phyloP scores from a whole-genome alignment of 1,140 invertebrate genomes.

The Rhopalosiphum padi region DNA sequence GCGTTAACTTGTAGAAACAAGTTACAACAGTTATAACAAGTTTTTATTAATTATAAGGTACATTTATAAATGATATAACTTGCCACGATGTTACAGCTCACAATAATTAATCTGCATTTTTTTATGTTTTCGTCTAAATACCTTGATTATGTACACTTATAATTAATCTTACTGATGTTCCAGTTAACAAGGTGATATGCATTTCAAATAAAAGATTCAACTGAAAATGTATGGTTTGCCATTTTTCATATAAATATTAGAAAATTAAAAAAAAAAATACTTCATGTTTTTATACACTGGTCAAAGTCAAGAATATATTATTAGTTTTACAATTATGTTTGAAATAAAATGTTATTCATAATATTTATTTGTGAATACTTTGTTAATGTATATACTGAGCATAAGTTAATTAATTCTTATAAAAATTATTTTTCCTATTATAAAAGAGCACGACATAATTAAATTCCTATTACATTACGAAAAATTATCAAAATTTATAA shows the following conservation, averaged over 20 bases:
- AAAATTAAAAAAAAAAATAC: not conserved
- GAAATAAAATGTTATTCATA: not conserved
- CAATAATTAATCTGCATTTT: not conserved
- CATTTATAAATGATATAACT: not conserved
- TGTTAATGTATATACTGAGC: not conserved
- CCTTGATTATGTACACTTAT: slow-evolving; percentile 6
- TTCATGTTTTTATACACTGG: not conserved
- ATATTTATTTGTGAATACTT: not conserved
- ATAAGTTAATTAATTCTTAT: not conserved
- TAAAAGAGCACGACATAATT: not conserved
- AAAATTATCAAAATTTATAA: not conserved
- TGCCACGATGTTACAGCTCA: not conserved
- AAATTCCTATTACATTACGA: not conserved
- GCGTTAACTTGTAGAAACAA: not conserved
- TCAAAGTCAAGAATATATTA: too few species aligned
- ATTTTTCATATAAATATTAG: not conserved
- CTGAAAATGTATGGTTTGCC: not conserved
- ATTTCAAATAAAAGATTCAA: not conserved
- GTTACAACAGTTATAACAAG: not conserved
- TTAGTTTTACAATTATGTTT: too few species aligned
- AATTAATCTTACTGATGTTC: not conserved
- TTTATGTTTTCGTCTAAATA: not conserved
- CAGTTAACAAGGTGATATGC: not conserved
- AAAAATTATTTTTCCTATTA: not conserved
- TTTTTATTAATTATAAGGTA: not conserved